Evolutionary conservation across 1,140 invertebrate species (phyloP).

Genomic region (Drosophila saltans): DNA sequence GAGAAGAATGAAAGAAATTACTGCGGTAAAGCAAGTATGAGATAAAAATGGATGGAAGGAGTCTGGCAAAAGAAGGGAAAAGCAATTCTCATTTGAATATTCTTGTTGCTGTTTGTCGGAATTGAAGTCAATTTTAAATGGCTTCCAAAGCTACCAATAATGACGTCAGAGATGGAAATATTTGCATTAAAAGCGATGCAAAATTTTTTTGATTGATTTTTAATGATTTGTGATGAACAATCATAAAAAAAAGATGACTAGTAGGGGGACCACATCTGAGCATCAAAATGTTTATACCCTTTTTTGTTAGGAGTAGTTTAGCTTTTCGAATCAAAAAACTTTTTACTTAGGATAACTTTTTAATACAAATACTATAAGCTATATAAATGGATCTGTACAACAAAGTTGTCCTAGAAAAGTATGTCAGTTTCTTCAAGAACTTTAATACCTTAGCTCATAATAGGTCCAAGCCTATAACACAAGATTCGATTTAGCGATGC

Average conservation of each 20-base stretch:
- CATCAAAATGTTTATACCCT: not conserved
- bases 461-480: too few relatives aligned
- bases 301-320: not conserved
- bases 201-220: conserved; percentile 53
- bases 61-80: conserved; percentile 28
- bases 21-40: conserved; percentile 44
- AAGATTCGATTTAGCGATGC: too few relatives aligned
- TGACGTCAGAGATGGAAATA: conserved; percentile 53
- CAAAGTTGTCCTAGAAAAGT: too few relatives aligned
- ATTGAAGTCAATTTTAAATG: conserved; percentile 60
- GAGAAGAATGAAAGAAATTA: conserved; percentile 44
- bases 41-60: conserved; percentile 3
- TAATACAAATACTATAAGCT: too few relatives aligned
- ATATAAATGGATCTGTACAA: too few relatives aligned
- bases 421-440: too few relatives aligned
- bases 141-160: conserved; percentile 55
- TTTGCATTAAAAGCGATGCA: conserved; percentile 61
- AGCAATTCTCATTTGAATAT: conserved; percentile 61
- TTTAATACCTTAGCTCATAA: too few relatives aligned
- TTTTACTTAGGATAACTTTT: too few relatives aligned
- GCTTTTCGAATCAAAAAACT: too few relatives aligned
- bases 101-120: conserved; percentile 29
- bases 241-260: not conserved
- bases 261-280: too few relatives aligned
- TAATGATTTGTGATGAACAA: conserved; percentile 36